phyloP scores from a whole-genome alignment of 2,797 vertebrate genomes.

The Sphenopsis melanotis region DNA sequence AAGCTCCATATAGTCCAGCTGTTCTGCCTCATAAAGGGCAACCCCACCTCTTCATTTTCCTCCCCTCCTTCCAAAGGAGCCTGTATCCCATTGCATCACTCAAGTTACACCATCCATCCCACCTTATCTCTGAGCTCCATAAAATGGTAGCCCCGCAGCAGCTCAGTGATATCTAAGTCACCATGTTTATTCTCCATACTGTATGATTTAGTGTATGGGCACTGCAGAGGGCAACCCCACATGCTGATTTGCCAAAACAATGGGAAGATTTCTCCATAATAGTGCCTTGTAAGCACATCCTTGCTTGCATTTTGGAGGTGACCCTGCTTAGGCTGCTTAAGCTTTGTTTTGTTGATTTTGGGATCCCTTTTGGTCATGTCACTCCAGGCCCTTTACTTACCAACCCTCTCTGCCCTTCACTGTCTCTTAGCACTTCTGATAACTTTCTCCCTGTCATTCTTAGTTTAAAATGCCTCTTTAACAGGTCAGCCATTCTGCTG shows the following conservation, averaged over 20 bases:
- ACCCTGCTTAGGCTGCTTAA: not conserved
- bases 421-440: not conserved
- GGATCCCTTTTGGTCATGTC: not conserved
- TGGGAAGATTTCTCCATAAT: not conserved
- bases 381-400: not conserved
- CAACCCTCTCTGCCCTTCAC: not conserved
- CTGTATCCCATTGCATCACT: not conserved
- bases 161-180: not conserved
- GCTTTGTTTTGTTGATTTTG: not conserved
- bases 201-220: not conserved
- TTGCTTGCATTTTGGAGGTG: not conserved
- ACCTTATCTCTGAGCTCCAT: not conserved
- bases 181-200: not conserved
- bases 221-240: not conserved
- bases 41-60: not conserved
- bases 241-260: not conserved
- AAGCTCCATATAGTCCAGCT: not conserved
- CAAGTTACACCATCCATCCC: rapidly evolving
- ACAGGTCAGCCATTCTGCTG: not conserved
- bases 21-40: not conserved
- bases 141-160: not conserved
- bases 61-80: not conserved
- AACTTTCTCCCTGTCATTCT: not conserved
- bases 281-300: not conserved
- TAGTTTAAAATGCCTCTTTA: not conserved